These are phyloP conservation scores for Ladona fulva DNA, from an alignment of 1,140 invertebrate genomes.

Conservation along the genomic window DNA sequence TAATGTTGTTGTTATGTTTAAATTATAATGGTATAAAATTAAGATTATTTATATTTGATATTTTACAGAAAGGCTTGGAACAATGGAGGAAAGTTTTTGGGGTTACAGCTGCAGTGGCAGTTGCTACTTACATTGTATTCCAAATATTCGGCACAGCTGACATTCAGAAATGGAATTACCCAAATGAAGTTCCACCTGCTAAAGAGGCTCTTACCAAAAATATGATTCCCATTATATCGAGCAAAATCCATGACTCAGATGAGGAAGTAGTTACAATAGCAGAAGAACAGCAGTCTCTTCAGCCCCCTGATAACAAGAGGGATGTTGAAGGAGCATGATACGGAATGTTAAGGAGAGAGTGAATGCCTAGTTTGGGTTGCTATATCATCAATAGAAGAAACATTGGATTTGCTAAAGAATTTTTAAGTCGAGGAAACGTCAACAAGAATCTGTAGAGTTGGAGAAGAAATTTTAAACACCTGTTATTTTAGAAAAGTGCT, in stretches of 20 bases:
- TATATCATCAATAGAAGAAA: background rate
- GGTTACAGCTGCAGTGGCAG: conserved; percentile 51
- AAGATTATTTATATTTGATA: conserved; percentile 23
- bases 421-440: background rate
- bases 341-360: background rate
- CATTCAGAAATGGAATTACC: conserved; percentile 52
- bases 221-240: background rate
- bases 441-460: background rate
- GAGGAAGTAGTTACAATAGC: background rate
- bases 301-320: background rate
- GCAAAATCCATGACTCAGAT: background rate
- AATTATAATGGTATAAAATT: conserved; percentile 17
- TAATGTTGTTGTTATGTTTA: no score
- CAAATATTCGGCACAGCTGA: conserved; percentile 58
- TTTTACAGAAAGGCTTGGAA: conserved; percentile 46
- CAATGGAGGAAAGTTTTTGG: conserved; percentile 67
- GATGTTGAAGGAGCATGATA: background rate
- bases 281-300: background rate
- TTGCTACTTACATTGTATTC: conserved; percentile 57
- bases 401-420: background rate
- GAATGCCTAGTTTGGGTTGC: background rate
- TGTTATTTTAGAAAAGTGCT: background rate
- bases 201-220: conserved; percentile 8
- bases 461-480: background rate
- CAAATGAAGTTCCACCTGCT: conserved; percentile 23